Conservation (phyloP, 2,888 invertebrate species). For the Villa cingulata region DNA sequence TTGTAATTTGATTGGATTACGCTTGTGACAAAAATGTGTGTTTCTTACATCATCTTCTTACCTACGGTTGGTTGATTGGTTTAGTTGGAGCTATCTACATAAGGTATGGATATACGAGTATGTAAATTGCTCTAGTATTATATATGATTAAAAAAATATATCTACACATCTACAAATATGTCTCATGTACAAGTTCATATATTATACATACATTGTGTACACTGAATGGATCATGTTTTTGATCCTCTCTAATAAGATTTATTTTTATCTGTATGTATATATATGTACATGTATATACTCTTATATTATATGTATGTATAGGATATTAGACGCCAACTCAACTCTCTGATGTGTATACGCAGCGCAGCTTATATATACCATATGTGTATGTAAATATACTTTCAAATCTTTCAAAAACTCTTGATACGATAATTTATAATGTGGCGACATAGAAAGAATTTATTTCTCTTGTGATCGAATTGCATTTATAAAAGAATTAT, state of each 20-base stretch:
- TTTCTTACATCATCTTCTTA: background rate
- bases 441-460: background rate
- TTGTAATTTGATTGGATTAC: background rate
- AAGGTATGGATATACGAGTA: too few species aligned
- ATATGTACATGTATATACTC: too few species aligned
- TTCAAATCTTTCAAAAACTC: background rate
- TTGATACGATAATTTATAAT: constrained; percentile 1
- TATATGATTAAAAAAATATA: too few species aligned
- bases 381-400: too few species aligned
- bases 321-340: background rate
- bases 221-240: background rate
- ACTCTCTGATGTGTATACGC: too few species aligned
- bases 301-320: too few species aligned
- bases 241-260: background rate
- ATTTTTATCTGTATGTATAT: background rate
- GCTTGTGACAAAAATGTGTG: background rate
- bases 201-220: background rate
- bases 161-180: background rate
- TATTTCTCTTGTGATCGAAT: background rate
- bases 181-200: background rate
- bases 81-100: too few species aligned
- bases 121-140: too few species aligned
- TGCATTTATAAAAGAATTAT: background rate
- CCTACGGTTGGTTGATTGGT: too few species aligned
- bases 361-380: too few species aligned